These are phyloP conservation scores for Ambastaia sidthimunki DNA, from an alignment of 2,797 vertebrate species.

Conservation along the genomic window DNA sequence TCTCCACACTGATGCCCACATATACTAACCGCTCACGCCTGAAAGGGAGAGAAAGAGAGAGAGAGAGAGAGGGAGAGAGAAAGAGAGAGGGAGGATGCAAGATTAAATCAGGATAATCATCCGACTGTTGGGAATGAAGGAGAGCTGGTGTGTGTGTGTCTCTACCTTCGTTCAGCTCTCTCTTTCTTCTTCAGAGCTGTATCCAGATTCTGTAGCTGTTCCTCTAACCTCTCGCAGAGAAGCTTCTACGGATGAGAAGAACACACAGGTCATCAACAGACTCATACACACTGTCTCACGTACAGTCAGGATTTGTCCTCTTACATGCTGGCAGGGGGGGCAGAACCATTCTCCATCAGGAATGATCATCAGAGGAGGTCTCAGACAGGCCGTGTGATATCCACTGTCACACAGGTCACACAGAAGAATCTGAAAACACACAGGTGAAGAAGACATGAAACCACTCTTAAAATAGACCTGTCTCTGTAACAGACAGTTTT, in stretches of 20 bases:
- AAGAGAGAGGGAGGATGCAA: not conserved
- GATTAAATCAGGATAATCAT: not conserved
- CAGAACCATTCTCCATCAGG: constrained; percentile 99
- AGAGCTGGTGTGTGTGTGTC: not conserved
- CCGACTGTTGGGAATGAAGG: not conserved
- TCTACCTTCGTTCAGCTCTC: constrained; percentile 90
- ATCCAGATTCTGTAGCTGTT: constrained; percentile 93
- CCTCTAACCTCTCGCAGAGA: constrained; percentile 94
- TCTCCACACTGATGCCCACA: constrained; percentile 97
- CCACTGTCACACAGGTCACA: constrained; percentile 96
- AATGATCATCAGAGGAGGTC: constrained; percentile 96
- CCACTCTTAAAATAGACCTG: no score
- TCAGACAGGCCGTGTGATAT: constrained; percentile 95
- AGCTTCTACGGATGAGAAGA: constrained; percentile 81
- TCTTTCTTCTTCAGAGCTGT: constrained; percentile 95
- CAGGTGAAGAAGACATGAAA: not conserved
- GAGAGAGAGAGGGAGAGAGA: not conserved
- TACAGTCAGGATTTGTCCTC: constrained; percentile 24
- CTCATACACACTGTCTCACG: not conserved
- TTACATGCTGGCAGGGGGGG: constrained; percentile 95
- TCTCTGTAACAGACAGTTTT: no score
- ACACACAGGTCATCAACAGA: not conserved
- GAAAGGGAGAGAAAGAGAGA: constrained; percentile 51
- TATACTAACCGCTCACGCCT: constrained; percentile 94
- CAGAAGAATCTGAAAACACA: constrained; percentile 85